Base-by-base conservation (phyloP, 2,888 invertebrate genomes). In the Morpho deidamia region DNA sequence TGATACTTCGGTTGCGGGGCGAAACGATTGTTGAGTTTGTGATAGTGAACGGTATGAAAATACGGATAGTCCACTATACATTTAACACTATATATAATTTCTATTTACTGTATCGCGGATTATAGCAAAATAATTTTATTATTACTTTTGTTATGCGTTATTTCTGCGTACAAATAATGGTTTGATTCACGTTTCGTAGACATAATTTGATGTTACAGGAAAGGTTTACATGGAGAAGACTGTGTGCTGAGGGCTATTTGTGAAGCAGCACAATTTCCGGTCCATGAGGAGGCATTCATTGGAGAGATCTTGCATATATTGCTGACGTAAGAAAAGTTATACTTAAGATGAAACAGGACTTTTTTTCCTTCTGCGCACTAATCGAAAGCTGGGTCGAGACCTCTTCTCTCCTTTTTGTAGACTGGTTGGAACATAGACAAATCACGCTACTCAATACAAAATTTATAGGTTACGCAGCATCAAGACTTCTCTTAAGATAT, bases 191-290 rank as follows among this genome's bases (percentile, higher is more conserved):
- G 23, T 23, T 23, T n/a, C n/a, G n/a, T n/a, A n/a, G n/a, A n/a
- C n/a, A n/a, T n/a, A n/a, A n/a, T n/a, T n/a, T n/a, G n/a, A n/a
- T 23, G 23, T 81, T 82, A 34, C 72, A 94, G 93, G 47, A 91
- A 91, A 66, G 91, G 92, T 1, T 76, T 93, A 53, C 88, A 91
- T 8, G 94, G 94, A 0, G 90, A 91, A 44, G 91, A 91, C n/a
- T 96, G 96, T 68, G 78, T 95, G 14, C 74, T 94, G 59, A 90
- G 94, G 47, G 91, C 93, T 7, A 94, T 96, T 63, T 96, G 96
- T 69, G 95, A 96, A 74, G 91, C 93, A 32, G 92, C 95, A 0
- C 91, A 93, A 63, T 85, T 91, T 58, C 92, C 94, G 0, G 90
- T 95, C n/a, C 86, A 83, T 58, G 92, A 92, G 48, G 93, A 94